Evolutionary conservation across 2,797 vertebrate species (phyloP).

Genomic region (Pseudomugil tenellus): DNA sequence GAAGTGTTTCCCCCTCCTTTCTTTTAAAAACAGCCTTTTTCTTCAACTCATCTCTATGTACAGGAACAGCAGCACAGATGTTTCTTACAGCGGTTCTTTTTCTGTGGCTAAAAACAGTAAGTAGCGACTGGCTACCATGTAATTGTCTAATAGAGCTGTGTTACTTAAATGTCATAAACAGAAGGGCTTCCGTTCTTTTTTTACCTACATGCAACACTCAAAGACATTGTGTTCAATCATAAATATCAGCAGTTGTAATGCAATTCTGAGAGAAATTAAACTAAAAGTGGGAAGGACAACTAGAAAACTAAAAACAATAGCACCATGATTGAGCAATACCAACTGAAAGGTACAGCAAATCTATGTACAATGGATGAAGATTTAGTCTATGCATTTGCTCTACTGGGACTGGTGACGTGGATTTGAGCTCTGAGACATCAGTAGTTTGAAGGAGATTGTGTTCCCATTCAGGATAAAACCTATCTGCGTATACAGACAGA

Average conservation of each 20-base stretch:
- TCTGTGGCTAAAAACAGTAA: slow-evolving; percentile 57
- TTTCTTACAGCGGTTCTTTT: slow-evolving; percentile 36
- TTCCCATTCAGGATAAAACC: slow-evolving; percentile 37
- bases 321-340: slow-evolving; percentile 73
- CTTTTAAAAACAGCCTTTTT: slow-evolving; percentile 44
- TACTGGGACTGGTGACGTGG: slow-evolving; percentile 77
- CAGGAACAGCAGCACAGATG: slow-evolving; percentile 72
- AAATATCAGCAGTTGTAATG: slow-evolving; percentile 53
- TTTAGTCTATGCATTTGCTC: slow-evolving; percentile 59
- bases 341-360: slow-evolving; percentile 62
- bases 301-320: slow-evolving; percentile 61
- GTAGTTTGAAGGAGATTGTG: slow-evolving; percentile 50
- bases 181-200: slow-evolving; percentile 39
- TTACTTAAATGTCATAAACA: slow-evolving; percentile 35
- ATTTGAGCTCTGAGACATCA: slow-evolving; percentile 81
- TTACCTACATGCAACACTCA: slow-evolving; percentile 68
- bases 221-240: slow-evolving; percentile 56
- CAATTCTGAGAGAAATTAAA: slow-evolving; percentile 44
- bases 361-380: slow-evolving; percentile 66
- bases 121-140: slow-evolving; percentile 43
- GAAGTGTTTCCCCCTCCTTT: slow-evolving; percentile 25
- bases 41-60: slow-evolving; percentile 53
- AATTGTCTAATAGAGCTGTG: slow-evolving; percentile 28
- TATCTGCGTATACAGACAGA: slow-evolving; percentile 43
- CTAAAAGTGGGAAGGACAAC: slow-evolving; percentile 36